Base-by-base conservation (phyloP, 2,113 vertebrate species). In the Laticauda colubrina region DNA sequence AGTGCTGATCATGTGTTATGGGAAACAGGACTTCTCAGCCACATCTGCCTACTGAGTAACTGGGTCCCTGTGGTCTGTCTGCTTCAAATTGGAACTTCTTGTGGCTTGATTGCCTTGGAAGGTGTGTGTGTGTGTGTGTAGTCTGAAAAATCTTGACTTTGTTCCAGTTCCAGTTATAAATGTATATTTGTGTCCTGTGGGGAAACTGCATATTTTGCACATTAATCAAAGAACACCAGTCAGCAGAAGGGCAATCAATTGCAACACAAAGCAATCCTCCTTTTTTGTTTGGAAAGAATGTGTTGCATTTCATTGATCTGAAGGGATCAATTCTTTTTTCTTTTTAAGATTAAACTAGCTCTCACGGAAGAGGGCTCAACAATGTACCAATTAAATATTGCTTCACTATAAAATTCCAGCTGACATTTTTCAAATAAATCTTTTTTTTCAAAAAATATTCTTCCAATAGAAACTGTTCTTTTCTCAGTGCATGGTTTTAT, bases 1-100 rank as follows among this genome's bases (percentile, higher is more conserved):
- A 95, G 89, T 91, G 90, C 91, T 96, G 85, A 89, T 93, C 56
- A 26, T 24, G 23, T 56, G 91, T 90, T 96, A 88, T 95, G 94
- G 93, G 93, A 95, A 95, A 94, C 1, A 6, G 81, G 93, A 64
- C 3, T 0, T 59, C 48, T 61, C 94, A 92, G 94, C 94, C 88
- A 59, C 89, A 91, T 96, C 92, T 96, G 56, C 95, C 81, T 94
- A 81, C 69, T 89, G 93, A 96, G 92, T 91, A 92, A 86, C 55
- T 95, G 69, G 55, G 93, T 94, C 90, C 91, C 43, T 95, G 7
- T 89, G 91, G 93, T 95, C 90, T 96, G 93, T 88, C 93, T 95
- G 54, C 95, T 96, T 95, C 91, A 95, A 96, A 96, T 92, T 93
- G 94, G 57, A 90, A 64, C 94, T 94, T 92, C 93, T 34, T 95